These are phyloP conservation scores for Jaculus jaculus DNA, from an alignment of 2,113 vertebrate species.

Conservation along the genomic window DNA sequence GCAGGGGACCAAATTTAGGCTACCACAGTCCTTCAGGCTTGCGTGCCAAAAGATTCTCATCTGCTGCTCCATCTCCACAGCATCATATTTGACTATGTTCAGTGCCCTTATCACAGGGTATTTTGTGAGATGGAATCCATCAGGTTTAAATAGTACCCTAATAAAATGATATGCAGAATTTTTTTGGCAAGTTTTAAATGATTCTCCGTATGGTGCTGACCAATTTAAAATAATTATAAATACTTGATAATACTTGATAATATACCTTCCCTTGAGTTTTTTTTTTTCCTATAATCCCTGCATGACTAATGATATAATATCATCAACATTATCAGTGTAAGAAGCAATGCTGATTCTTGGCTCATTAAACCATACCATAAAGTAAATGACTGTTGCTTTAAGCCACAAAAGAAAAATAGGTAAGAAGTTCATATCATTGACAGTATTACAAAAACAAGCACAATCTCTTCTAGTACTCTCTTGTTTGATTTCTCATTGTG, in stretches of 20 bases:
- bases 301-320: background rate
- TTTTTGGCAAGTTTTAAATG: background rate
- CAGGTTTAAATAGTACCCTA: no score
- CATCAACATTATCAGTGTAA: background rate
- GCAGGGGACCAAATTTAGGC: no score
- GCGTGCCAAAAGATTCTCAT: no score
- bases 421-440: fast-evolving
- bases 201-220: background rate
- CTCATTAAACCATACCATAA: background rate
- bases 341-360: background rate
- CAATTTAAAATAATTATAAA: background rate
- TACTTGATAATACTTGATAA: background rate
- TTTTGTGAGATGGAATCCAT: no score
- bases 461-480: background rate
- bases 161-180: no score
- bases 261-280: background rate
- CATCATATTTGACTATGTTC: no score
- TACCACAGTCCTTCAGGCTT: no score
- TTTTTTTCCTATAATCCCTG: background rate
- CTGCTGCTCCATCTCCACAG: no score
- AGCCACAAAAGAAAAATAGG: background rate
- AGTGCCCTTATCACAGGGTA: no score
- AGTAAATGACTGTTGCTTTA: background rate
- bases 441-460: background rate
- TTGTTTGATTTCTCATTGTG: background rate